Evolutionary conservation across 2,888 invertebrate genomes (phyloP).

Genomic region (Smittia aterrima): DNA sequence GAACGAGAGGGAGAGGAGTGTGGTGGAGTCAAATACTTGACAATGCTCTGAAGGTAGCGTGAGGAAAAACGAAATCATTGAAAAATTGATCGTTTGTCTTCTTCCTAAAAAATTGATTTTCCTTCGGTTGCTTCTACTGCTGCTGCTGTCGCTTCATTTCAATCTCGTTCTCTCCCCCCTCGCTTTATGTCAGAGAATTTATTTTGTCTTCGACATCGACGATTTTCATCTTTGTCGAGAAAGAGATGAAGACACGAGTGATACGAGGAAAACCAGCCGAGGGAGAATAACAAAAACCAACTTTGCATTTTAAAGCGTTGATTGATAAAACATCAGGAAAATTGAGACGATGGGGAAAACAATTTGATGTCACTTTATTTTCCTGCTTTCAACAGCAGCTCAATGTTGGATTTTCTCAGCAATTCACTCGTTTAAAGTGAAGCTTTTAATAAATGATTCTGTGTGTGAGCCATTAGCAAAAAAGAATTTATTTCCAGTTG

Average conservation of each 20-base stretch:
- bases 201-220: slow-evolving; percentile 9
- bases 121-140: not conserved
- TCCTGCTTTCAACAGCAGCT: not conserved
- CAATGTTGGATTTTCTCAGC: not conserved
- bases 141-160: too few relatives aligned
- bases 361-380: slow-evolving; percentile 18
- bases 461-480: too few relatives aligned
- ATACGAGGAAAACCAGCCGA: not conserved
- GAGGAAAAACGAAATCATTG: slow-evolving; percentile 18
- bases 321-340: slow-evolving; percentile 12
- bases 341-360: not conserved
- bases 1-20: not conserved
- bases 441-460: too few relatives aligned
- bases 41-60: not conserved
- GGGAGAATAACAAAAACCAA: not conserved
- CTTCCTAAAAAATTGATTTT: slow-evolving; percentile 18
- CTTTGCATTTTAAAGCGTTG: not conserved
- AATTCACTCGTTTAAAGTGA: too few relatives aligned
- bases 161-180: not conserved
- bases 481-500: too few relatives aligned
- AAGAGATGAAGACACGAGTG: slow-evolving; percentile 17
- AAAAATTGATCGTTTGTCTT: not conserved
- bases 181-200: slow-evolving; percentile 17
- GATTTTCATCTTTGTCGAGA: not conserved
- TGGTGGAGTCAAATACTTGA: not conserved